Evolutionary conservation across 2,113 vertebrate genomes (phyloP), one percentile per base, ranked within the genome.

Genomic region (Riparia riparia): DNA sequence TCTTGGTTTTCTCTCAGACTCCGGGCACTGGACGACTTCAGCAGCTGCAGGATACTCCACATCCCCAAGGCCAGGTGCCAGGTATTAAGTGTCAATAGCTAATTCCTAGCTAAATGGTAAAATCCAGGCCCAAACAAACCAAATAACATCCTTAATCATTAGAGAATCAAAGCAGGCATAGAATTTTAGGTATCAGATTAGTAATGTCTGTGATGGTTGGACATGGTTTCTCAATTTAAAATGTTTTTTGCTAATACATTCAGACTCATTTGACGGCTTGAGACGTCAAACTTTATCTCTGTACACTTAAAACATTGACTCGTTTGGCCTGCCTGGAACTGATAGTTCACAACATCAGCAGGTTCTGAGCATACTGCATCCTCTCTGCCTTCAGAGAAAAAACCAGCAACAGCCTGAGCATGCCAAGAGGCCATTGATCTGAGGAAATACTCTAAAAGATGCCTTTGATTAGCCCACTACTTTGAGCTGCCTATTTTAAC

Each of bases 61-160:
- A 74, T 3, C 21, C 31, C 82, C 24, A 44, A 61, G 51, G n/a
- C 6, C 42, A 68, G 9, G 21, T 2, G 3, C n/a, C 42, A 50
- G 18, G 29, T 69, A 49, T 57, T 37, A 25, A n/a, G 19, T 29
- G 73, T 53, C 66, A 79, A 37, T 15, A 58, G 6, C 18, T 80
- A 83, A 50, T 28, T 77, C 39, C 11, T 63, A 83, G 32, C 44
- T 76, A 80, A 96, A 15, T 17, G 37, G 6, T 53, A 37, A 56
- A 69, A 70, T 4, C 0, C 11, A 68, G 22, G 50, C 10, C 15
- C 4, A 3, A 71, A 10, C 11, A 63, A 66, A 25, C 4, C 15
- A 14, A 9, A 1, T 28, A 57, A 53, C 14, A 44, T 77, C 53
- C 19, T 44, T 60, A 83, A 77, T 37, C 31, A 61, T 37, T 11